Evolutionary conservation across 2,888 invertebrate genomes (phyloP).

Genomic region (Pandemis heparana): DNA sequence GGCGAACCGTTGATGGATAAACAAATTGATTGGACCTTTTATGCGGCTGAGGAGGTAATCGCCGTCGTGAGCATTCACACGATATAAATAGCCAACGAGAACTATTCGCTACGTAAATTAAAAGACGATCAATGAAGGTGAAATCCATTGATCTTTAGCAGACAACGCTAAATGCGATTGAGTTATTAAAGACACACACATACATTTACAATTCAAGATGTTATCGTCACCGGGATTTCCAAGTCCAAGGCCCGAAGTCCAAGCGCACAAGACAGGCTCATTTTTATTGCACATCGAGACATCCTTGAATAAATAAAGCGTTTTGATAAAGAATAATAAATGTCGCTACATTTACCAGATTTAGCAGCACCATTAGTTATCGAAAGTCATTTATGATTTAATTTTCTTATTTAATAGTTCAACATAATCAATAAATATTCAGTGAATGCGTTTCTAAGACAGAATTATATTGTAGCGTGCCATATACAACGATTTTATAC

Average conservation of each 20-base stretch:
- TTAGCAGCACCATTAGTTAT: constrained; percentile 25
- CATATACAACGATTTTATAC: constrained; percentile 5
- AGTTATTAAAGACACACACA: neutral
- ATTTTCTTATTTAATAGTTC: constrained; percentile 23
- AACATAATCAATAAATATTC: constrained; percentile 15
- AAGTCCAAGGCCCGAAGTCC: constrained; percentile 18
- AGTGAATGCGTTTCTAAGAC: constrained; percentile 1
- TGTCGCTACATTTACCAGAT: constrained; percentile 6
- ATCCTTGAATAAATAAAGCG: constrained; percentile 24
- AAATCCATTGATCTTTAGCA: neutral
- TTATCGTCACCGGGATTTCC: constrained; percentile 25
- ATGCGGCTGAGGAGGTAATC: constrained; percentile 44
- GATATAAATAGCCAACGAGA: constrained; percentile 22
- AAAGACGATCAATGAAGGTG: neutral
- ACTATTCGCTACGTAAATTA: constrained; percentile 1
- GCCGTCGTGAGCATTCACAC: constrained; percentile 40
- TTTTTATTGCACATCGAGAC: constrained; percentile 17
- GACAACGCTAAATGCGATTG: neutral
- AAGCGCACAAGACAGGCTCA: constrained; percentile 15
- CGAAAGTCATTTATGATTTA: constrained; percentile 17
- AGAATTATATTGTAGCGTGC: neutral
- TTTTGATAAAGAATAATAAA: constrained; percentile 25
- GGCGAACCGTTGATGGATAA: constrained; percentile 49
- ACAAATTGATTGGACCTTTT: constrained; percentile 60
- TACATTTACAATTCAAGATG: neutral